Evolutionary conservation across 2,797 vertebrate genomes (phyloP), one percentile per base, ranked within the genome.

Genomic region (Alfaro cultratus): DNA sequence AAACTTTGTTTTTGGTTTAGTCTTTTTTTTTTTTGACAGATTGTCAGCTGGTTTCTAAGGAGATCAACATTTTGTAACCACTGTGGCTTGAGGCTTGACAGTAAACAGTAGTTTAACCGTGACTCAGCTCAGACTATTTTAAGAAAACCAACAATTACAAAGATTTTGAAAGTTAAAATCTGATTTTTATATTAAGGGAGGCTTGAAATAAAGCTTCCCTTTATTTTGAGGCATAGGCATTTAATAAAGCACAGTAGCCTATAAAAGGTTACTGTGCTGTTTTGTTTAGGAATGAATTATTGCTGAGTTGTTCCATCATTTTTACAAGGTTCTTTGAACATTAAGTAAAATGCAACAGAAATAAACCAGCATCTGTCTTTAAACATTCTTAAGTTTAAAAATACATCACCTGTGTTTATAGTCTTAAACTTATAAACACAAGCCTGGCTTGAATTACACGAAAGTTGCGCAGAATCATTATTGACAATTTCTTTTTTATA

Each of bases 1-100:
- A 74, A 9, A 68, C 76, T 71, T 45, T 71, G 23, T n/a, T 3
- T 71, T n/a, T 46, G 26, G 41, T 29, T 68, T 23, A 26, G 21
- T 11, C 1, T 68, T 5, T 67, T 45, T 71, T 68, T 5, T 67
- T 45, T 71, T n/a, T 41, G 26, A n/a, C 6, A 45, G 21, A 41
- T 45, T n/a, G 16, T 76, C 77, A 84, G 64, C 77, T 49, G 62
- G 43, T 21, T 29, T 83, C 77, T 26, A 73, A 34, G 43, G 26
- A 23, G 68, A 71, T n/a, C n/a, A 71, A 16, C 41, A 29, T 71
- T 71, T 71, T 71, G n/a, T 80, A 60, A 55, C 46, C 31, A 72
- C 45, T 67, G 60, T 4, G 23, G 26, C 57, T 29, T 39, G 45
- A 75, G 68, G 67, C 68, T 47, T 64, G 16, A 55, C 64, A 57